These are phyloP conservation scores for Pycnomerus fuliginosus DNA, from an alignment of 2,888 invertebrate species.

Conservation along the genomic window DNA sequence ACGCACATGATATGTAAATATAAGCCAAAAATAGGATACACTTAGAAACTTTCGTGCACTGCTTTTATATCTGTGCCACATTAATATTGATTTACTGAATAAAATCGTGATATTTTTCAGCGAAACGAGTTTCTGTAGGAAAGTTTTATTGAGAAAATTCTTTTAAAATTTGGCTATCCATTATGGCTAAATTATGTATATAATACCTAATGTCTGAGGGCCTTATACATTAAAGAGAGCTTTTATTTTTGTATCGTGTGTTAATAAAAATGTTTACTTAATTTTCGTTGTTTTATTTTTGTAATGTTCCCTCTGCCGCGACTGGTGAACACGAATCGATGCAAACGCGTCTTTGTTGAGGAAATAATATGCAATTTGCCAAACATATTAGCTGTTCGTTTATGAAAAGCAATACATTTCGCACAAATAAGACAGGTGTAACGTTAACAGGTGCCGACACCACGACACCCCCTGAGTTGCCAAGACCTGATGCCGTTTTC, in stretches of 20 bases:
- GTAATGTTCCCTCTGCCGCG: conserved; percentile 5
- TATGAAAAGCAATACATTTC: conserved; percentile 23
- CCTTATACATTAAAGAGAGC: neutral
- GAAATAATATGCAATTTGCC: neutral
- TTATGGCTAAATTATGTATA: conserved; percentile 3
- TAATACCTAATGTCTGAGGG: no score
- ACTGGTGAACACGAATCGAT: neutral
- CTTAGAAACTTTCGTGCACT: conserved; percentile 18
- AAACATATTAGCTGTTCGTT: conserved; percentile 22
- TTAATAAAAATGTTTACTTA: conserved; percentile 21
- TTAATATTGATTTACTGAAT: conserved; percentile 22
- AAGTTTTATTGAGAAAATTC: conserved; percentile 29
- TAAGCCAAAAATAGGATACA: conserved; percentile 10
- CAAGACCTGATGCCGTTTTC: conserved; percentile 49
- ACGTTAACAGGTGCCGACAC: conserved; percentile 43
- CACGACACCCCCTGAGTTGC: conserved; percentile 44
- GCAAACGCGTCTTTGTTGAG: neutral
- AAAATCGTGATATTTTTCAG: conserved; percentile 27
- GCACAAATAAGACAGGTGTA: conserved; percentile 25
- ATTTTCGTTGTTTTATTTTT: conserved; percentile 15
- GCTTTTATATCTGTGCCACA: conserved; percentile 17
- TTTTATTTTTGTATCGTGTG: conserved; percentile 28
- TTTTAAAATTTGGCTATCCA: conserved; percentile 18
- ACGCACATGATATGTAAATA: conserved; percentile 15
- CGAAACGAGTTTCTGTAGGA: conserved; percentile 31